Conservation (phyloP, 2,797 vertebrate genomes). For the Sebastes miniatus region DNA sequence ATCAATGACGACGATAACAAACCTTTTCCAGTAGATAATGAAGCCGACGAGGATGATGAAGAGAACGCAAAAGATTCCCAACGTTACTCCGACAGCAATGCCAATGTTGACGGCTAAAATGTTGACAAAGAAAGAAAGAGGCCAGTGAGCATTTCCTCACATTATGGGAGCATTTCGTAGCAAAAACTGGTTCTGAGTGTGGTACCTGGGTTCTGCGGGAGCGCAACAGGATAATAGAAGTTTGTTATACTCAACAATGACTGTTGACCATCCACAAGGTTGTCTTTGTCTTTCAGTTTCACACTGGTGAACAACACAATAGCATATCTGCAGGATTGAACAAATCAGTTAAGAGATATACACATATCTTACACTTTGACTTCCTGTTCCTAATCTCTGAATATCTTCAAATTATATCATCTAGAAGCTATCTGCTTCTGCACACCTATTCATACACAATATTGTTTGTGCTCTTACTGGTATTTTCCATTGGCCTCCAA, state of each 20-base stretch:
- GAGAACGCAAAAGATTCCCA: conserved; percentile 64
- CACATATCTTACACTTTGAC: background rate
- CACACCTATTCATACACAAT: background rate
- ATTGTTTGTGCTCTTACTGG: conserved; percentile 57
- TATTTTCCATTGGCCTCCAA: conserved; percentile 58
- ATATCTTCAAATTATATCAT: background rate
- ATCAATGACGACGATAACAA: background rate
- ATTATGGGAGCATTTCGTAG: background rate
- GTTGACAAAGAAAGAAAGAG: background rate
- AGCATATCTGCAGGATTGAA: conserved; percentile 65
- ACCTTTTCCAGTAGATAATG: conserved; percentile 79
- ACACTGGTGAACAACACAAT: conserved; percentile 73
- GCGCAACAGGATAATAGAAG: rapidly evolving
- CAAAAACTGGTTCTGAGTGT: background rate
- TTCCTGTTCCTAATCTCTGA: background rate
- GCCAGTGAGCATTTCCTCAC: background rate
- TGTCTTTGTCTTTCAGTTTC: rapidly evolving
- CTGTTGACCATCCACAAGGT: rapidly evolving
- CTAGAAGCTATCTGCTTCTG: background rate
- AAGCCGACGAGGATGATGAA: conserved; percentile 58
- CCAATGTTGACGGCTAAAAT: conserved; percentile 16
- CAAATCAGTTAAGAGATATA: background rate
- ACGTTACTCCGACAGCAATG: conserved; percentile 39
- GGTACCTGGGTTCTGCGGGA: conserved; percentile 66
- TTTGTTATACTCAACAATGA: conserved; percentile 51